A percentile compares a stretch with the other conserved stretches of the same genome.
Evolutionary conservation across 1,140 invertebrate species (phyloP).

Genomic region (Watersipora subatra): DNA sequence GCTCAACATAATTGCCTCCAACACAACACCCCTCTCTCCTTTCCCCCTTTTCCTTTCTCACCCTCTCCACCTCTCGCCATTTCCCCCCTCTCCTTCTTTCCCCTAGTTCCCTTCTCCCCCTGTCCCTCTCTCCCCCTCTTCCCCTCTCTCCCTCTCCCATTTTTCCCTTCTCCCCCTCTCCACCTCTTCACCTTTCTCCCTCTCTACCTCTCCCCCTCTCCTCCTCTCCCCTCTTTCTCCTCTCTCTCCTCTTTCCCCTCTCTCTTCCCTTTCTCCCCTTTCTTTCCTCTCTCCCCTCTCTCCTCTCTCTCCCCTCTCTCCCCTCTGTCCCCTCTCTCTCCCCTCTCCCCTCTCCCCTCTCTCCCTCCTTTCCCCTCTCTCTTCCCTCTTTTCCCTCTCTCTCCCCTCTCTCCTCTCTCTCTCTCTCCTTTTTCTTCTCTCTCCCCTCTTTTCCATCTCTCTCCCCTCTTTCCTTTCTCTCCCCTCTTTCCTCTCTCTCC

Average conservation of each 20-base stretch:
- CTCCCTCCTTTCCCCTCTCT: too few species aligned
- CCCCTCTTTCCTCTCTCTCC: not conserved
- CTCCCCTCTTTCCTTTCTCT: not conserved
- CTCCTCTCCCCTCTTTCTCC: not conserved
- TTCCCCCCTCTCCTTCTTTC: too few species aligned
- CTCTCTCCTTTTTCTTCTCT: not conserved
- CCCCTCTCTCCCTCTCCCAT: constrained; percentile 4
- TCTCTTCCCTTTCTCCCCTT: not conserved
- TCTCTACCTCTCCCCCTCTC: not conserved
- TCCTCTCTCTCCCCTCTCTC: too few species aligned
- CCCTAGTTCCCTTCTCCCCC: too few species aligned
- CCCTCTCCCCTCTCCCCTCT: too few species aligned
- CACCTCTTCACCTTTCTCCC: not conserved
- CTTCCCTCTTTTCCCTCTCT: not conserved
- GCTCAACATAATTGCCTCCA: too few species aligned
- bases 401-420: not conserved
- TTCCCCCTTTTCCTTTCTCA: too few species aligned
- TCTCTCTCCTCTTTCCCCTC: not conserved
- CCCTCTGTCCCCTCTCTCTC: too few species aligned
- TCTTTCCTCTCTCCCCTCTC: too few species aligned
- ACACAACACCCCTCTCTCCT: too few species aligned
- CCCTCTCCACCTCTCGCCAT: too few species aligned
- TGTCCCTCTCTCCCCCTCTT: not conserved
- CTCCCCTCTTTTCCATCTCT: not conserved
- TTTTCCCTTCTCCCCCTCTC: constrained; percentile 5